A percentile compares a stretch with the other conserved stretches of the same genome.
These are phyloP conservation scores for Lineus longissimus DNA, from an alignment of 1,140 invertebrate species.

Conservation along the genomic window DNA sequence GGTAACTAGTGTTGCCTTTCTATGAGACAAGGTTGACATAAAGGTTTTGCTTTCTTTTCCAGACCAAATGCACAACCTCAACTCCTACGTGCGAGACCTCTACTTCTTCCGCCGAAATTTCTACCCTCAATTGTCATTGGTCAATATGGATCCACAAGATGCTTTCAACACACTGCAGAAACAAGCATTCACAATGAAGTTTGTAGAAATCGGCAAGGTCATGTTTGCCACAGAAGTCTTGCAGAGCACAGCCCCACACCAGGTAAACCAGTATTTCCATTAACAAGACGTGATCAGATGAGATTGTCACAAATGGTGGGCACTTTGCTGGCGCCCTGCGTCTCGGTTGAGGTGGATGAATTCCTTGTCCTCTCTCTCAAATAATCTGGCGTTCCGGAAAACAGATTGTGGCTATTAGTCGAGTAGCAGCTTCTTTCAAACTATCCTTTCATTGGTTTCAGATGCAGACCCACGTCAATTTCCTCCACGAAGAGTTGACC, in stretches of 20 bases:
- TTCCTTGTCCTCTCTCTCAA: too few species aligned
- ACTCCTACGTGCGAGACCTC: conserved; percentile 91
- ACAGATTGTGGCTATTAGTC: too few species aligned
- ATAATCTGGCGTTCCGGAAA: too few species aligned
- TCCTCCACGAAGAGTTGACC: conserved; percentile 97
- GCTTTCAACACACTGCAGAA: conserved; percentile 88
- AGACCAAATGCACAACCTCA: conserved; percentile 93
- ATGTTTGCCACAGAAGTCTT: conserved; percentile 58
- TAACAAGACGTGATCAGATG: too few species aligned
- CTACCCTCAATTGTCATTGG: conserved; percentile 93
- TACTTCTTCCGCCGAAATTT: conserved; percentile 99
- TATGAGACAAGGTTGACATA: too few species aligned
- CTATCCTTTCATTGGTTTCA: conserved; percentile 11
- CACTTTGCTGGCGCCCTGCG: too few species aligned
- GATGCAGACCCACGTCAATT: conserved; percentile 61
- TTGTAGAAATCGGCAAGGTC: conserved; percentile 93
- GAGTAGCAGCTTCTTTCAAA: too few species aligned
- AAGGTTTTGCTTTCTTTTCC: conserved; percentile 24
- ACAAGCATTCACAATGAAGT: conserved; percentile 89
- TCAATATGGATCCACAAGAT: conserved; percentile 86
- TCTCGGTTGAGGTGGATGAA: too few species aligned
- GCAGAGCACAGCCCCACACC: conserved; percentile 50
- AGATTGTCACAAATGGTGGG: too few species aligned
- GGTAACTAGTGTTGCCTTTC: too few species aligned
- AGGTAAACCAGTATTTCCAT: too few species aligned